Percentiles rank a stretch among this genome's conserved stretches.
These are phyloP conservation scores for Dermolepida albohirtum DNA, from an alignment of 2,888 invertebrate genomes.

Conservation along the genomic window DNA sequence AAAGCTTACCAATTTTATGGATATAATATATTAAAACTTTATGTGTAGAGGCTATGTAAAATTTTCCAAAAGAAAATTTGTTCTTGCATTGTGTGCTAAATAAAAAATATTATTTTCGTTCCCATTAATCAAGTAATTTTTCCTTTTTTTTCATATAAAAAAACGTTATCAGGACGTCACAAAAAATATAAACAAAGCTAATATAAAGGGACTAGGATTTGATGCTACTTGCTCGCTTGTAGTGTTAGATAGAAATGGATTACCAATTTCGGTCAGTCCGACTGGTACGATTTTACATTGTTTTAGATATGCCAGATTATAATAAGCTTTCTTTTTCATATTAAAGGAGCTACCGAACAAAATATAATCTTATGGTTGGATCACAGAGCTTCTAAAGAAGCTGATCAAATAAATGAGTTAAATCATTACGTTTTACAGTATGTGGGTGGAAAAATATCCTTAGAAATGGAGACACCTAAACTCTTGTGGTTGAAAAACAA, in stretches of 20 bases:
- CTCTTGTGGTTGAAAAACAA: slow-evolving; percentile 90
- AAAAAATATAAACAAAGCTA: slow-evolving; percentile 66
- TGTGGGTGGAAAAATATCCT: slow-evolving; percentile 91
- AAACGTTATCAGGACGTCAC: slow-evolving; percentile 70
- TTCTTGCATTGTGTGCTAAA: too few species aligned
- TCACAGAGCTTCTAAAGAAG: slow-evolving; percentile 85
- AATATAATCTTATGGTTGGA: slow-evolving; percentile 95
- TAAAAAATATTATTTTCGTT: too few species aligned
- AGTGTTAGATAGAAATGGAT: slow-evolving; percentile 76
- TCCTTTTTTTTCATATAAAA: neutral
- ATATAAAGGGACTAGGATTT: slow-evolving; percentile 90
- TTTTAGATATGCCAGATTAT: neutral
- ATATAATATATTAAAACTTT: too few species aligned
- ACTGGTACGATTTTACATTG: slow-evolving; percentile 63
- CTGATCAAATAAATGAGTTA: slow-evolving; percentile 81
- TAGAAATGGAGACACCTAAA: slow-evolving; percentile 98
- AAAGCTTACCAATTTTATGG: too few species aligned
- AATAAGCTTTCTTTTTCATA: slow-evolving; percentile 1
- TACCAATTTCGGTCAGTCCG: slow-evolving; percentile 78
- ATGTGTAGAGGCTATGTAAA: too few species aligned
- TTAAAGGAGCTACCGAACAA: slow-evolving; percentile 74
- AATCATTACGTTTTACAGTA: slow-evolving; percentile 82
- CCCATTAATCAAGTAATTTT: too few species aligned
- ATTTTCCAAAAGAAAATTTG: too few species aligned
- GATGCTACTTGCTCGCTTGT: slow-evolving; percentile 97